phyloP scores from a whole-genome alignment of 2,888 invertebrate genomes.

The Volucella inanis region DNA sequence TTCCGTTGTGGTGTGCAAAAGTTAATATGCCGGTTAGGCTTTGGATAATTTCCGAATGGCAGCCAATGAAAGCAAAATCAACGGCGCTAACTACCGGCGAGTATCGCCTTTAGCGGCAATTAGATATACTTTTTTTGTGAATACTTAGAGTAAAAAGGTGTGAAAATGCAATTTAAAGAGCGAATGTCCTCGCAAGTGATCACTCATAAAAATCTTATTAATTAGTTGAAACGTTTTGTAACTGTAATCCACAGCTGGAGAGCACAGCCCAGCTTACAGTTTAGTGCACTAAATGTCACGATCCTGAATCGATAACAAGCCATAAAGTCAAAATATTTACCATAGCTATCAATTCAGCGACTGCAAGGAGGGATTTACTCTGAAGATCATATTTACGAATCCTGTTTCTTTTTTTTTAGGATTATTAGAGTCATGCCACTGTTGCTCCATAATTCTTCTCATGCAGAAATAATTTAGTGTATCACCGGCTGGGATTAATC shows the following conservation, averaged over 20 bases:
- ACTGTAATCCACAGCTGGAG: conserved; percentile 2
- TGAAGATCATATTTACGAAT: too few species aligned
- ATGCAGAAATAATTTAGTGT: conserved; percentile 66
- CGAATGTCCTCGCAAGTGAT: conserved; percentile 65
- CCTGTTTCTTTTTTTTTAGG: conserved; percentile 11
- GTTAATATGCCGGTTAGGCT: conserved; percentile 28
- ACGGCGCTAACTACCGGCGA: conserved; percentile 67
- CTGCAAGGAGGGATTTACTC: neutral
- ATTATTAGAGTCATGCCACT: conserved; percentile 40
- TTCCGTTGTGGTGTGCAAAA: conserved; percentile 18
- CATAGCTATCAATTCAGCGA: conserved; percentile 61
- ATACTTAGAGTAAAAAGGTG: conserved; percentile 54
- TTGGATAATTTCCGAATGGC: conserved; percentile 51
- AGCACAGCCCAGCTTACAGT: conserved; percentile 13
- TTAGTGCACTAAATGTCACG: conserved; percentile 63
- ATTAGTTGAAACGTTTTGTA: conserved; percentile 13
- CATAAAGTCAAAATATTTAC: conserved; percentile 73
- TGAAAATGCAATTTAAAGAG: conserved; percentile 65
- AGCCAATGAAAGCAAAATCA: conserved; percentile 48
- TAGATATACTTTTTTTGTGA: conserved; percentile 38
- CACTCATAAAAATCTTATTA: conserved; percentile 60
- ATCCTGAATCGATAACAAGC: conserved; percentile 70
- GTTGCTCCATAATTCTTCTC: conserved; percentile 64
- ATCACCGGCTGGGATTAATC: conserved; percentile 47
- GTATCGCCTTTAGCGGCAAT: conserved; percentile 61